Evolutionary conservation across 2,888 invertebrate genomes (phyloP), one percentile per base, ranked within the genome.

Genomic region (Cancer borealis): DNA sequence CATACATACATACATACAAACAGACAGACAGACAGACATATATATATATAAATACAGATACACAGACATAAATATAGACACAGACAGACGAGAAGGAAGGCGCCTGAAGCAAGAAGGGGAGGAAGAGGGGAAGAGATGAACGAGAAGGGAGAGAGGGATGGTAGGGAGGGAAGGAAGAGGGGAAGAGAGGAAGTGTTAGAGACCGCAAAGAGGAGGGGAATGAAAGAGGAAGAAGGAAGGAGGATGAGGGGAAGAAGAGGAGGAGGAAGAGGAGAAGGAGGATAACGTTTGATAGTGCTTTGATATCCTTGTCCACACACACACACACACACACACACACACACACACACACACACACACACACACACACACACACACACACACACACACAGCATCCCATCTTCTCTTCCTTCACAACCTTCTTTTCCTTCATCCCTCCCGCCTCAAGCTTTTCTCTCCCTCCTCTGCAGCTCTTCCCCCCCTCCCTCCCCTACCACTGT

Each of bases 271-370:
- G 73, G 21, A 73, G 6, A 4, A 73, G 26, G 26, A 66, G 49
- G 21, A 21, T 60, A 60, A 60, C 60, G 60, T 60, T 21, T 60
- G 60, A 21, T 21, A 60, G 17, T 60, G 60, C 60, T 84, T 39
- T 5, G 30, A 39, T 46, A 88, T 46, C 14, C 88, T 21, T n/a
- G 17, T 46, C 4, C 89, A 89, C 49, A 49, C 89, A 89, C 89
- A 49, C 89, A 89, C 49, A 89, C 89, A 89, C 89, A 89, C 89
- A 89, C 89, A 89, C 89, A 89, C 89, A 89, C 89, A 89, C 89
- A 89, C 89, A 89, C 89, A 89, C 89, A 89, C 89, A 89, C 89
- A 89, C 89, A 89, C 89, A 89, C 89, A 89, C 89, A 89, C 89
- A 89, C 89, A 89, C 89, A 89, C 89, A 89, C 89, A 89, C 89